phyloP scores from a whole-genome alignment of 2,113 vertebrate species.

The Theristicus caerulescens region DNA sequence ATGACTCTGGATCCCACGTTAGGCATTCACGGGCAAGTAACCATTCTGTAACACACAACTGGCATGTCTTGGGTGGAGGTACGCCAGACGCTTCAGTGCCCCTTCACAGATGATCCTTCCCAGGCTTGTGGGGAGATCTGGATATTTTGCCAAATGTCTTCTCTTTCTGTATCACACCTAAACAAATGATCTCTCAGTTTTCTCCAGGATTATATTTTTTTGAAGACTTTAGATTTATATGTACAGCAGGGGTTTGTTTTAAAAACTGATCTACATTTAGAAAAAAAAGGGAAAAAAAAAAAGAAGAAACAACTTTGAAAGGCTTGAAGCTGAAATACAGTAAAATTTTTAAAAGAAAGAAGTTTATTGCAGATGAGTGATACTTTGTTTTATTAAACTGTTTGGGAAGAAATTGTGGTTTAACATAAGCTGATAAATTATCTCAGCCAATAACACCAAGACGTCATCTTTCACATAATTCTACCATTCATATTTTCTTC shows the following conservation, averaged over 20 bases:
- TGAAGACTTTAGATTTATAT: not conserved
- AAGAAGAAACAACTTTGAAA: not conserved
- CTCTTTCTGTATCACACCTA: not conserved
- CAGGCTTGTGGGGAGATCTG: not conserved
- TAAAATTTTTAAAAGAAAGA: not conserved
- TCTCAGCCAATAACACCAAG: not conserved
- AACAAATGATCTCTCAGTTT: not conserved
- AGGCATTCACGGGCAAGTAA: not conserved
- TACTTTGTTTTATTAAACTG: not conserved
- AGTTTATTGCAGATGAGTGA: not conserved
- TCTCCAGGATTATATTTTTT: not conserved
- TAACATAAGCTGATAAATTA: not conserved
- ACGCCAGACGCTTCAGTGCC: not conserved
- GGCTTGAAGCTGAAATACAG: not conserved
- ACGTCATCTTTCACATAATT: not conserved
- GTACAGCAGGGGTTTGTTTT: not conserved
- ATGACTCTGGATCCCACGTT: not conserved
- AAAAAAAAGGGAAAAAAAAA: not conserved
- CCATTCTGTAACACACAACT: not conserved
- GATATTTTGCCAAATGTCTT: not conserved
- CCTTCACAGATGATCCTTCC: not conserved
- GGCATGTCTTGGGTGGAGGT: not conserved
- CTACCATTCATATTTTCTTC: not conserved
- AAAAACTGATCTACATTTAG: not conserved
- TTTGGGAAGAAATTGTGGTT: not conserved